Conservation (phyloP, 2,113 vertebrate genomes). For the Gymnarchus niloticus region DNA sequence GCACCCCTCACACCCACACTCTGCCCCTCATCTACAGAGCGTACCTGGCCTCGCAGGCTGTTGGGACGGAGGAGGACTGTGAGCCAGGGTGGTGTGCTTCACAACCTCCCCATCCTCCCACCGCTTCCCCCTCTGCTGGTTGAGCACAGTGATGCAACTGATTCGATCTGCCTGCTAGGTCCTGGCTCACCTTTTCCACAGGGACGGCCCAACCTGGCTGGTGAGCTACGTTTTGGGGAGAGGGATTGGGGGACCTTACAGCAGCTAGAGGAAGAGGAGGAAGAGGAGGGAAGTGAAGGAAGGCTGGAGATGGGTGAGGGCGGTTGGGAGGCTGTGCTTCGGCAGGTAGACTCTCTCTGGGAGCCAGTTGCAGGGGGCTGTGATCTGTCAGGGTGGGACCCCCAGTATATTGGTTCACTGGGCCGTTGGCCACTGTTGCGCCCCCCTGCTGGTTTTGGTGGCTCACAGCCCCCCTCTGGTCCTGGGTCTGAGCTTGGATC, state of each 20-base stretch:
- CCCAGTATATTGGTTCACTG: conserved; percentile 53
- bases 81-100: conserved; percentile 64
- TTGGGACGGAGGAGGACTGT: conserved; percentile 65
- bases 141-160: conserved; percentile 52
- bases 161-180: conserved; percentile 41
- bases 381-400: conserved; percentile 48
- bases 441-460: conserved; percentile 65
- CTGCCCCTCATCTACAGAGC: conserved; percentile 53
- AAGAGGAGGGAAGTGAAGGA: conserved; percentile 10
- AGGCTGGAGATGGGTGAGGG: conserved; percentile 37
- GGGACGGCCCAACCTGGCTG: conserved; percentile 47
- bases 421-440: conserved; percentile 64
- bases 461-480: conserved; percentile 62
- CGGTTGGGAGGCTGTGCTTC: conserved; percentile 61
- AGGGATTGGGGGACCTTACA: conserved; percentile 60
- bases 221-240: conserved; percentile 45
- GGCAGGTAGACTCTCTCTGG: conserved; percentile 67
- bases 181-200: conserved; percentile 47
- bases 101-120: conserved; percentile 68
- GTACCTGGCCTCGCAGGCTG: conserved; percentile 66
- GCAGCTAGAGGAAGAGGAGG: conserved; percentile 49
- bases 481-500: conserved; percentile 60
- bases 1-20: conserved; percentile 32
- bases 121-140: conserved; percentile 60
- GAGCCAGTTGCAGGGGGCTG: conserved; percentile 54